A percentile compares a stretch with the other conserved stretches of the same genome.
Conservation (phyloP, 2,113 vertebrate species). For the Vombatus ursinus region DNA sequence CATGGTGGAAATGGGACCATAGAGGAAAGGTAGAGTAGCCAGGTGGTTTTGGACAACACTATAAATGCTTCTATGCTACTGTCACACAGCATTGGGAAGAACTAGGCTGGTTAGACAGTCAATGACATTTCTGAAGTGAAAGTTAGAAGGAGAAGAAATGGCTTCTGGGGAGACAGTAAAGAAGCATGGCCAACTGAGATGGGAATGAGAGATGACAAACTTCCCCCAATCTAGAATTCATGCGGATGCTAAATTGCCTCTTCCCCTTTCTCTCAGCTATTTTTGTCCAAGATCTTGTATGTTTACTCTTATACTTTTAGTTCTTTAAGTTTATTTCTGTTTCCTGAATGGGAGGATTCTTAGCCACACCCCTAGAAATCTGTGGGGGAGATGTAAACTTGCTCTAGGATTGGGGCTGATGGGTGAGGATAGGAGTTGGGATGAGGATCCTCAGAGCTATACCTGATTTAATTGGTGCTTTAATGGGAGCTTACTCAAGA, state of each 20-base stretch:
- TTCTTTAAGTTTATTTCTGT: background rate
- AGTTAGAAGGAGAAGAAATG: background rate
- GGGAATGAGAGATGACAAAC: background rate
- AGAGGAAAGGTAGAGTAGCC: background rate
- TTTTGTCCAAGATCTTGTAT: background rate
- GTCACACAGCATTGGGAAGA: background rate
- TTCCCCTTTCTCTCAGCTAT: background rate
- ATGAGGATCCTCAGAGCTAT: background rate
- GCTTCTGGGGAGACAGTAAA: background rate
- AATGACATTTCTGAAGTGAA: background rate
- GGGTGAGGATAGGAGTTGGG: background rate
- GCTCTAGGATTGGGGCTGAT: background rate
- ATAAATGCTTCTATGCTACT: background rate
- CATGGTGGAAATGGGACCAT: background rate
- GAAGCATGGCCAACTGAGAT: background rate
- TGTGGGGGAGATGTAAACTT: background rate
- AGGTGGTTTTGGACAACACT: background rate
- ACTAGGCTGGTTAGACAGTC: background rate
- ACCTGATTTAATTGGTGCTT: background rate
- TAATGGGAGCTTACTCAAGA: background rate
- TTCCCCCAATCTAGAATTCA: background rate
- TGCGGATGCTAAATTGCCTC: background rate
- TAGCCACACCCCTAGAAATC: background rate
- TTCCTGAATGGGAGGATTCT: background rate
- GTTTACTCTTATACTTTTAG: background rate